A percentile compares a stretch with the other conserved stretches of the same genome.
These are phyloP conservation scores for Notocelia uddmanniana DNA, from an alignment of 2,888 invertebrate genomes.

Conservation along the genomic window DNA sequence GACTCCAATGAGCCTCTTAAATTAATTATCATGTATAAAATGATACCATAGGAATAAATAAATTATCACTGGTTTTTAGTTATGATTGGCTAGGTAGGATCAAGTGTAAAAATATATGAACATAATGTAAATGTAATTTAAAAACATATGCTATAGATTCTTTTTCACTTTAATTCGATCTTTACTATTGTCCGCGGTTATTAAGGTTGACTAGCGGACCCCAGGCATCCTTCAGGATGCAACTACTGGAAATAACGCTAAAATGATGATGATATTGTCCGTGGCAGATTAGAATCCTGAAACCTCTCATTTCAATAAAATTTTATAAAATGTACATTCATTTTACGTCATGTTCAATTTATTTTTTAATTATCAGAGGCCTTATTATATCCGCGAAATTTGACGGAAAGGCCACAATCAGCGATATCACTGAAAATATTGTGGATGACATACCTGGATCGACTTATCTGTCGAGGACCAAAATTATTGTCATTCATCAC, in stretches of 20 bases:
- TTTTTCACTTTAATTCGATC: not conserved
- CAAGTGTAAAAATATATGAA: slow-evolving; percentile 8
- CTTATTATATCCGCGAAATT: no score
- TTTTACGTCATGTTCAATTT: no score
- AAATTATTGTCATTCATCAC: not conserved
- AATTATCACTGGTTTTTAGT: not conserved
- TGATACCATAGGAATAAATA: not conserved
- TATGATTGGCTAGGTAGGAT: slow-evolving; percentile 15
- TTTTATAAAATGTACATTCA: no score
- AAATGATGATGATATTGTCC: no score
- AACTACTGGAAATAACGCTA: no score
- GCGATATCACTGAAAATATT: no score
- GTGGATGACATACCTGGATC: not conserved
- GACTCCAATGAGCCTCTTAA: slow-evolving; percentile 1
- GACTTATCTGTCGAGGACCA: not conserved
- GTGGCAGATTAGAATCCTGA: not conserved
- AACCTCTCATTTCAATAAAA: not conserved
- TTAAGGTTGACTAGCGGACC: no score
- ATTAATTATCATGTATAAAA: not conserved
- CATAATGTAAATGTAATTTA: no score
- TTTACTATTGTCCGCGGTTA: not conserved
- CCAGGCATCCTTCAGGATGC: no score
- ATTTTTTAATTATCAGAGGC: no score
- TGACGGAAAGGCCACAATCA: no score
- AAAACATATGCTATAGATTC: not conserved